Base-by-base conservation (phyloP, 2,113 vertebrate genomes). In the Casuarius casuarius region DNA sequence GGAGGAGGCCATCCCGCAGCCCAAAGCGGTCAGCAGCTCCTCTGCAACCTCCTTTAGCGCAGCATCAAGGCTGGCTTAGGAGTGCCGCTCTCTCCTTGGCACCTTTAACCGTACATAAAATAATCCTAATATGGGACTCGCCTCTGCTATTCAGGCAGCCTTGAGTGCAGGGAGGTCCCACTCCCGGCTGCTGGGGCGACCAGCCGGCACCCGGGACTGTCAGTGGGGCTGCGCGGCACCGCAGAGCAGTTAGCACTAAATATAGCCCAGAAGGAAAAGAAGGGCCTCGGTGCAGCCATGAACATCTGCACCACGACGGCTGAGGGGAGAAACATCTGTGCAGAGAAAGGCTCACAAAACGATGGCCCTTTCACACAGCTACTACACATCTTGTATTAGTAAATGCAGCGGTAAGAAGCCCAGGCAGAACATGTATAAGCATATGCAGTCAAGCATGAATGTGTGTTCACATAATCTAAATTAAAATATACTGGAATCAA, bases 301-400 rank as follows among this genome's bases (percentile, higher is more conserved):
- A 42, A 42, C 33, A 49, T 77, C 68, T 61, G n/a, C 16, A 17
- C 12, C 4, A 3, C 22, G 59, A 28, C 61, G 52, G 70, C 79
- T 59, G 80, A 92, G 58, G 67, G 74, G 67, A 83, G 71, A 91
- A 94, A 91, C 90, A 51, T 26, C 84, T 73, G 84, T 71, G 48
- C 5, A 31, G 63, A 46, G 15, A 44, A 92, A 77, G 28, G 25
- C 23, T 59, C 48, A 25, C 0, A 0, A 54, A 74, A 29, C 15
- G 17, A 92, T 71, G 40, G 56, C 51, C 68, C 87, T 91, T 84
- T 23, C 86, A 86, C 38, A n/a, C 1, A 8, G 52, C 13, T 46
- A 46, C 14, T 1, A 23, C 44, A 72, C 31, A 3, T 1, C 5
- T 79, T 48, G 1, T 4, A 3, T 18, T 7, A n/a, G 33, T 48